phyloP scores from a whole-genome alignment of 2,113 vertebrate species.

The Bungarus multicinctus region DNA sequence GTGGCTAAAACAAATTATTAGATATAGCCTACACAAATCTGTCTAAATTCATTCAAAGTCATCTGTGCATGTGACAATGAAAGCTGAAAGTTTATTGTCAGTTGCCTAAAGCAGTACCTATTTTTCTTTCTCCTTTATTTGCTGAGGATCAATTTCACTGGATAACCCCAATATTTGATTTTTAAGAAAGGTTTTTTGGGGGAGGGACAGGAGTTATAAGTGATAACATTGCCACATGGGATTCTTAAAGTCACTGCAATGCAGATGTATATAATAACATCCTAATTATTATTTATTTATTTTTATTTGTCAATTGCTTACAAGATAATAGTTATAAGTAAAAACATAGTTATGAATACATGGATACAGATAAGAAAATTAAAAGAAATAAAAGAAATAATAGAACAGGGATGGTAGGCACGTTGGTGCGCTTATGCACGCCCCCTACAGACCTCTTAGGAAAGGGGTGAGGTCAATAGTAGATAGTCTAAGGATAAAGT shows the following conservation, averaged over 20 bases:
- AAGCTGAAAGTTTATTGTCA: neutral
- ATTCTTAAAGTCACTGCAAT: neutral
- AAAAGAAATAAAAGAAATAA: too few species aligned
- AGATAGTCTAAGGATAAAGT: too few species aligned
- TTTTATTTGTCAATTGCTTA: too few species aligned
- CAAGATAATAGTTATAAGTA: too few species aligned
- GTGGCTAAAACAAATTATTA: conserved; percentile 6
- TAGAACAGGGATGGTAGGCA: too few species aligned
- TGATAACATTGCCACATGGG: neutral
- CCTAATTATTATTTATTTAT: too few species aligned
- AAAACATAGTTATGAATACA: too few species aligned
- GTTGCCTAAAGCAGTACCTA: neutral
- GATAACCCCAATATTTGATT: neutral
- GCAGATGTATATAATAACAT: neutral
- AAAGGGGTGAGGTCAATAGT: too few species aligned
- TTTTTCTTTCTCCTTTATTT: conserved; percentile 8
- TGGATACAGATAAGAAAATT: too few species aligned
- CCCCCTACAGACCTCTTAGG: too few species aligned
- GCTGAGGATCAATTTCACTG: neutral
- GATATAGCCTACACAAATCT: conserved; percentile 14
- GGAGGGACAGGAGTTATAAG: neutral
- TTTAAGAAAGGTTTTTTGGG: neutral
- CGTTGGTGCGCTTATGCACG: too few species aligned
- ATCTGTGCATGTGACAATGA: neutral
- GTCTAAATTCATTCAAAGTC: conserved; percentile 16